Base-by-base conservation (phyloP, 2,888 invertebrate genomes). In the Nomada ruficornis region DNA sequence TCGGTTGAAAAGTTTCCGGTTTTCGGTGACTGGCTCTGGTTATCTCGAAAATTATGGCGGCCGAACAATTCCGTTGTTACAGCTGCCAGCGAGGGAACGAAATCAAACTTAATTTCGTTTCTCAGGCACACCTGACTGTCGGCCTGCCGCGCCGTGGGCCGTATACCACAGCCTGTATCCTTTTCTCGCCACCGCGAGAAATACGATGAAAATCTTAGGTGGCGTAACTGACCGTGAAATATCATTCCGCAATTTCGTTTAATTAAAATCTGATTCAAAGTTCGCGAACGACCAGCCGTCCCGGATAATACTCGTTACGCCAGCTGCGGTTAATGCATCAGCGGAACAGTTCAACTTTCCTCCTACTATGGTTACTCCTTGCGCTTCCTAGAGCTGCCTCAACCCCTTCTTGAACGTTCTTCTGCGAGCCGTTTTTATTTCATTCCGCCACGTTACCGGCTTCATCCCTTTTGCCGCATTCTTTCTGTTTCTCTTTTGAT, bases 231-330 rank as follows among this genome's bases (percentile, higher is more conserved):
- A 86, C 88, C 88, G 88, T 89, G 88, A 90, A 91, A 91, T 90
- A 93, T 93, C 92, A 92, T 93, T 93, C 90, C 88, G 90, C 91
- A 90, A 91, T 93, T 92, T 91, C 91, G 91, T 93, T 94, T 93
- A 94, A 94, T 94, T 94, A 94, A 94, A 93, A 93, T 93, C 91
- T 92, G 92, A 93, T 93, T 93, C 92, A 89, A 92, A 91, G 90
- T 91, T 90, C 76, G 88, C 87, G 84, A 86, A 85, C 83, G 83
- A 82, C 82, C 83, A 69, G 68, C 73, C 80, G 57, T 79, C 79
- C 69, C 65, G 87, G 77, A 87, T 88, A 84, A 87, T 84, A 86
- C 86, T 82, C 83, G 82, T 88, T 88, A 89, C 88, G 81, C 89
- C 93, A 91, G 93, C 89, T 93, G 93, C 85, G 93, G 92, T 93